A percentile compares a stretch with the other conserved stretches of the same genome.
Conservation (phyloP, 2,888 invertebrate species). For the Plebejus argus region DNA sequence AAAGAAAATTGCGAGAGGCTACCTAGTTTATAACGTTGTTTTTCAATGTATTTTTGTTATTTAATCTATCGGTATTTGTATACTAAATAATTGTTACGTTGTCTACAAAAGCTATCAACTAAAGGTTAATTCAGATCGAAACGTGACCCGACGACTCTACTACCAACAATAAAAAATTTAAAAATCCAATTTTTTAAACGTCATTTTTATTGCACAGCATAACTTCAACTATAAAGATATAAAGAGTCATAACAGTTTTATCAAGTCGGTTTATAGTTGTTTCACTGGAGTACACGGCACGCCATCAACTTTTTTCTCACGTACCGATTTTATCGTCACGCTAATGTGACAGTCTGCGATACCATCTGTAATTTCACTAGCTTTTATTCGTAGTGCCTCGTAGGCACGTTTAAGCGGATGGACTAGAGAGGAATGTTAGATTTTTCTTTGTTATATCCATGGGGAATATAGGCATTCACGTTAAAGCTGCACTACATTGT, state of each 20-base stretch:
- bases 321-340: conserved; percentile 38
- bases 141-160: not conserved
- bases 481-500: no score
- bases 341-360: conserved; percentile 35
- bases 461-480: not conserved
- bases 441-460: not conserved
- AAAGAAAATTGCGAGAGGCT: not conserved
- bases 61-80: not conserved
- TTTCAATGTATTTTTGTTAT: not conserved
- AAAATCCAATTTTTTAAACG: not conserved
- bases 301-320: conserved; percentile 38
- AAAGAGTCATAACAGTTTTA: conserved; percentile 13
- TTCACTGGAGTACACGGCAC: conserved; percentile 21
- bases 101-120: not conserved
- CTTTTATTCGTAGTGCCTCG: conserved; percentile 37
- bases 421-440: not conserved
- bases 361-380: conserved; percentile 37
- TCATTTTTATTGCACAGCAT: not conserved
- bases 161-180: not conserved
- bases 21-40: not conserved
- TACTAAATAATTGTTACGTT: no score
- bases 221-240: not conserved
- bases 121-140: not conserved
- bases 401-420: conserved; percentile 1
- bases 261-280: conserved; percentile 19